These are phyloP conservation scores for Portevinia maculata DNA, from an alignment of 2,888 invertebrate species.

Conservation along the genomic window DNA sequence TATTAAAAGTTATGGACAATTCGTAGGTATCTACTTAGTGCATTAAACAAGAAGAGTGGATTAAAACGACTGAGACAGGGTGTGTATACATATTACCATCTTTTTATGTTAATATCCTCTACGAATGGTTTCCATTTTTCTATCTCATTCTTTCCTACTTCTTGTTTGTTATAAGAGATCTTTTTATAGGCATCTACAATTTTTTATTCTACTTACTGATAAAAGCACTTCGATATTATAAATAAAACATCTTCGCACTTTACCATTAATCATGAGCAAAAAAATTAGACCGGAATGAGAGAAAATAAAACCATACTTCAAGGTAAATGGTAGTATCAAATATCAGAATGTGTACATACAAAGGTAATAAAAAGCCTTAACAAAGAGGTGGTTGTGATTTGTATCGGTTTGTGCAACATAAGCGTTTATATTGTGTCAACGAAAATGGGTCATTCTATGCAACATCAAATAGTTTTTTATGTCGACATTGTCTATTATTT, in stretches of 20 bases:
- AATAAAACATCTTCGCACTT: conserved; percentile 43
- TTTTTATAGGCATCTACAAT: not conserved
- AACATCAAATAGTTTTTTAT: not conserved
- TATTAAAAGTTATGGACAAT: too few species aligned
- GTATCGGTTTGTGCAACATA: not conserved
- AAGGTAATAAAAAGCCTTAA: conserved; percentile 11
- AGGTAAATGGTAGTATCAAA: conserved; percentile 38
- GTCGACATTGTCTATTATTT: not conserved
- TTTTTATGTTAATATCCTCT: too few species aligned
- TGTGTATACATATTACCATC: too few species aligned
- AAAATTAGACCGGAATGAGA: conserved; percentile 61
- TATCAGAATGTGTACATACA: conserved; percentile 14
- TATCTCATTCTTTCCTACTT: not conserved
- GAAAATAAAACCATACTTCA: conserved; percentile 37
- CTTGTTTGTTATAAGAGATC: conserved; percentile 29
- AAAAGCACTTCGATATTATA: conserved; percentile 9
- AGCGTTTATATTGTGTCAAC: not conserved
- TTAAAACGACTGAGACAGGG: too few species aligned
- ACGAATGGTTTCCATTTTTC: not conserved
- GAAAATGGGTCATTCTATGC: not conserved
- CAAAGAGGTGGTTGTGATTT: conserved; percentile 3
- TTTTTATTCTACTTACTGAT: not conserved
- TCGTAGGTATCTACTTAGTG: too few species aligned
- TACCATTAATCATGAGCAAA: conserved; percentile 42
- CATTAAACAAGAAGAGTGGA: too few species aligned